phyloP scores from a whole-genome alignment of 23 tunicate genomes.

The Trididemnum miniatum region DNA sequence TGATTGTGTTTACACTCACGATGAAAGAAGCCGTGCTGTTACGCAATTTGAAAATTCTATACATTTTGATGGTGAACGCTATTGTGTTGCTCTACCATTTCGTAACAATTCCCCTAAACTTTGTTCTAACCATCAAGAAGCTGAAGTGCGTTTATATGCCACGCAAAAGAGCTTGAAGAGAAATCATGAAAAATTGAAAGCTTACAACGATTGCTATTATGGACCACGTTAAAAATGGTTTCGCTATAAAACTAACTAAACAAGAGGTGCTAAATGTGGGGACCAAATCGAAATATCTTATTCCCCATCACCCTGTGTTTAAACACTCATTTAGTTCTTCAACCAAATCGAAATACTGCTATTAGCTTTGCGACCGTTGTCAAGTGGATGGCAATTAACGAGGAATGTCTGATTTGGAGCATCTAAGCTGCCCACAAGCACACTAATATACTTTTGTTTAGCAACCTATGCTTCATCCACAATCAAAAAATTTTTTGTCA shows the following conservation, averaged over 20 bases:
- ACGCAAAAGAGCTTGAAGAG: neutral
- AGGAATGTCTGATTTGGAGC: too few relatives aligned
- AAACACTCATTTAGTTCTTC: neutral
- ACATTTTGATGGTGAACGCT: neutral
- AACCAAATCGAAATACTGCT: too few relatives aligned
- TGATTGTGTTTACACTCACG: neutral
- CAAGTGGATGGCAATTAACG: too few relatives aligned
- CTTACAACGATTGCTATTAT: neutral
- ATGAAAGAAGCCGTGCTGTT: neutral
- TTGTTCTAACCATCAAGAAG: neutral
- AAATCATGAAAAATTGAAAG: neutral
- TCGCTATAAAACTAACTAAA: neutral
- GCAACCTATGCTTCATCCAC: too few relatives aligned
- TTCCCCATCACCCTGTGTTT: neutral
- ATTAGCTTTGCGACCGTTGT: too few relatives aligned
- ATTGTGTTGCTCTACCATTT: constrained; percentile 8
- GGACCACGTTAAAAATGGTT: neutral
- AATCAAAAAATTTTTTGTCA: too few relatives aligned
- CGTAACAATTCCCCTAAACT: neutral
- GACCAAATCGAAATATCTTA: neutral
- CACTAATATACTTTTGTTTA: too few relatives aligned
- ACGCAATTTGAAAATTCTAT: neutral
- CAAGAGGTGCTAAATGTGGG: neutral
- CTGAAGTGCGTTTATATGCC: neutral
- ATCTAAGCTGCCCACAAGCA: too few relatives aligned